phyloP scores from a whole-genome alignment of 2,888 invertebrate genomes.

The Encarsia formosa region DNA sequence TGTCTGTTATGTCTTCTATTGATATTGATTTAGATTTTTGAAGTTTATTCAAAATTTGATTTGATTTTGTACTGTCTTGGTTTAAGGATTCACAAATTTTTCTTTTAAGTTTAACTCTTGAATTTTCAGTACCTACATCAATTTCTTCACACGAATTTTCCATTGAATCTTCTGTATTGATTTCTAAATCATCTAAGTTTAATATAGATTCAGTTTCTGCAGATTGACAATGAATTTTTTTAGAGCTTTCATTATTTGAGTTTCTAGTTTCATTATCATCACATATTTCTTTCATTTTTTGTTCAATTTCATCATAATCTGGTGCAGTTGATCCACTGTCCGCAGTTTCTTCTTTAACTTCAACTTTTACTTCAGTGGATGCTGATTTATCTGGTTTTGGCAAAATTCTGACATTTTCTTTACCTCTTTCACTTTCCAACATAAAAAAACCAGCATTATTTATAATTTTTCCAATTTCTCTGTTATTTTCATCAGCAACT shows the following conservation, averaged over 20 bases:
- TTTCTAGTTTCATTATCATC: conserved; percentile 11
- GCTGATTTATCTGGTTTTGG: conserved; percentile 9
- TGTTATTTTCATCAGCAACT: conserved; percentile 31
- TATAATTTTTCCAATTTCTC: conserved; percentile 29
- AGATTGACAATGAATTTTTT: not conserved
- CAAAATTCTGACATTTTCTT: conserved; percentile 27
- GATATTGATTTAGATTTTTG: not conserved
- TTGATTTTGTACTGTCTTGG: conserved; percentile 22
- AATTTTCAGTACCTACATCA: conserved; percentile 6
- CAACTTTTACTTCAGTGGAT: conserved; percentile 26
- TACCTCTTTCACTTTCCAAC: conserved; percentile 22
- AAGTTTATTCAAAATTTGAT: conserved; percentile 1
- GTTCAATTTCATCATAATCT: conserved; percentile 42
- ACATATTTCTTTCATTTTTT: conserved; percentile 37
- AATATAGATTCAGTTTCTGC: conserved; percentile 15
- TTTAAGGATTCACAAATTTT: conserved; percentile 8
- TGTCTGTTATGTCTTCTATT: conserved; percentile 40
- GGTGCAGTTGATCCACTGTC: conserved; percentile 29
- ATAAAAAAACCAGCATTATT: conserved; percentile 26
- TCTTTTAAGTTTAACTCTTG: conserved; percentile 15
- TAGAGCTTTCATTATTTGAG: not conserved
- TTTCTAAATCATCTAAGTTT: conserved; percentile 28
- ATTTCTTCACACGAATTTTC: conserved; percentile 27
- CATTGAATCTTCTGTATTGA: conserved; percentile 27
- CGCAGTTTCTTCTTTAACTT: conserved; percentile 31